Percentiles rank a stretch among this genome's conserved stretches.
These are phyloP conservation scores for Fissipunctia ypsillon DNA, from an alignment of 2,888 invertebrate genomes.

Conservation along the genomic window DNA sequence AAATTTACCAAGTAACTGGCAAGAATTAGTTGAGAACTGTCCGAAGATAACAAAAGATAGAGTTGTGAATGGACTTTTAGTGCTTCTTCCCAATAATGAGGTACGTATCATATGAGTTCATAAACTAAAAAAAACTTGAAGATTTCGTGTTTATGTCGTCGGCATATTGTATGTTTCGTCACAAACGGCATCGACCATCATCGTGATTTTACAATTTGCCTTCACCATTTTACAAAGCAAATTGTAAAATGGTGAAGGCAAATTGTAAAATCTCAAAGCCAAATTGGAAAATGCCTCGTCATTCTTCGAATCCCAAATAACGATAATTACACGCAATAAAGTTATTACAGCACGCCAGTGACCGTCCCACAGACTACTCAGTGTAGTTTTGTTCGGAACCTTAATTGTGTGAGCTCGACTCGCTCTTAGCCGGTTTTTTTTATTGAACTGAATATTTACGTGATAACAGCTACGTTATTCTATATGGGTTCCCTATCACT, in stretches of 20 bases:
- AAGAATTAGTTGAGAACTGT: slow-evolving; percentile 91
- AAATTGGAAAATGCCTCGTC: background rate
- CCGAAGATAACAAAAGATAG: slow-evolving; percentile 90
- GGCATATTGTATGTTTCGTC: background rate
- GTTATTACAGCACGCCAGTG: background rate
- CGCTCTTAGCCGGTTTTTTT: too few relatives aligned
- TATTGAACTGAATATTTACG: background rate
- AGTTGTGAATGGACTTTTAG: slow-evolving; percentile 87
- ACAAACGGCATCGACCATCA: background rate
- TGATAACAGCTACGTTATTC: background rate
- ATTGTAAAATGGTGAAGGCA: background rate
- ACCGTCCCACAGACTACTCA: too few relatives aligned
- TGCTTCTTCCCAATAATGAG: slow-evolving; percentile 86
- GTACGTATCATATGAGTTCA: slow-evolving; percentile 69
- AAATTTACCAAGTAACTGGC: slow-evolving; percentile 93
- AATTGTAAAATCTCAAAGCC: background rate
- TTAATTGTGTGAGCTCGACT: background rate
- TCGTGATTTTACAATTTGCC: too few relatives aligned
- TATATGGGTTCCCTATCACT: background rate
- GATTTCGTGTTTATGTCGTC: too few relatives aligned
- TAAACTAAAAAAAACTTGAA: background rate
- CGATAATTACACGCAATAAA: background rate
- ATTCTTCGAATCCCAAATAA: background rate
- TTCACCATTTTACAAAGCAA: too few relatives aligned
- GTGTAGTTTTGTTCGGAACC: too few relatives aligned